Percentiles rank a stretch among this genome's conserved stretches.
These are phyloP conservation scores for Pherbina coryleti DNA, from an alignment of 2,888 invertebrate species.

Conservation along the genomic window DNA sequence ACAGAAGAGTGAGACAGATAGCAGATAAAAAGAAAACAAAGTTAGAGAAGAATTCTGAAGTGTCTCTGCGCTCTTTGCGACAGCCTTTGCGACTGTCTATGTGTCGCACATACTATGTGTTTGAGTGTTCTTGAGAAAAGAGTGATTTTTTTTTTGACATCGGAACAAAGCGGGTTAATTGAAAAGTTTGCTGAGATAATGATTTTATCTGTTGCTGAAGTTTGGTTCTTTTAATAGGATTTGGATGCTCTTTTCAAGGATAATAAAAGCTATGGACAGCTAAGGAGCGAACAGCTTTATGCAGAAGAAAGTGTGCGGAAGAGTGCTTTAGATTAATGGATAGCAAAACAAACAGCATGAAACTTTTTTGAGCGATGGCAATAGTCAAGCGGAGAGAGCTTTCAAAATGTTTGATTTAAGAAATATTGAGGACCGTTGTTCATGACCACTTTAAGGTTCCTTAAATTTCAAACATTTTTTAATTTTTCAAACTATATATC, in stretches of 20 bases:
- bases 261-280: background rate
- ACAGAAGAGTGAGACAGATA: background rate
- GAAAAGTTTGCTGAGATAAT: slow-evolving; percentile 35
- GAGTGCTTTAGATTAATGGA: background rate
- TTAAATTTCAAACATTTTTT: too few species aligned
- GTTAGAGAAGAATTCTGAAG: too few species aligned
- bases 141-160: background rate
- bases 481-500: too few species aligned
- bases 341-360: background rate
- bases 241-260: slow-evolving; percentile 25
- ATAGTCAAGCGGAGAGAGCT: background rate
- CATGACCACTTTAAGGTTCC: too few species aligned
- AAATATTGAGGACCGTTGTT: background rate
- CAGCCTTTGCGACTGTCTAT: background rate
- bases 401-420: background rate
- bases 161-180: slow-evolving; percentile 34
- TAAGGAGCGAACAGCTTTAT: background rate
- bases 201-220: slow-evolving; percentile 41
- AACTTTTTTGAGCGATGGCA: background rate
- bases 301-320: background rate
- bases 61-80: background rate
- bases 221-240: slow-evolving; percentile 34
- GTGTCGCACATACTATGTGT: slow-evolving; percentile 8
- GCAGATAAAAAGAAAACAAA: background rate
- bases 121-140: background rate